Base-by-base conservation (phyloP, 2,888 invertebrate genomes). In the Cheilosia urbana region DNA sequence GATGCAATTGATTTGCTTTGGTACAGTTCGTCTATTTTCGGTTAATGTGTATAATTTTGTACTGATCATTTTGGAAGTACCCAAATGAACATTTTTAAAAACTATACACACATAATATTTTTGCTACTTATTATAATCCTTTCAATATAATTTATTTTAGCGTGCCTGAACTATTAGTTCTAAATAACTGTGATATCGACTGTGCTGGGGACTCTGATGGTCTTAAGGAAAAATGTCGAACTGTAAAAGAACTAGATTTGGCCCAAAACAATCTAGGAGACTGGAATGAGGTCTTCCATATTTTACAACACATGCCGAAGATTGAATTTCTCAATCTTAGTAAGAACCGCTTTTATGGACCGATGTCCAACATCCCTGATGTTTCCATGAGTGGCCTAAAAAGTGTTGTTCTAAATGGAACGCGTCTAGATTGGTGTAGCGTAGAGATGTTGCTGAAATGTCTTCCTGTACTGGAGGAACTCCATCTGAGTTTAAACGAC, bases 221-320 rank as follows among this genome's bases (percentile, higher is more conserved):
- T 83, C 93, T 98, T 73, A 95, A 96, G 47, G 96, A 95, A 88
- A 97, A 97, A 91, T 98, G 97, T 91, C 95, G 96, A 68, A 95
- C 96, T 89, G 98, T 98, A n/a, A 96, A 97, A 89, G 98, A 98
- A 92, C 94, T 98, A 88, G 98, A 99, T 92, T 94, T 99, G 89
- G 98, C 98, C 49, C 97, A 98, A 91, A 99, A 99, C 92, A 96
- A 96, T 91, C 94, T 98, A 24, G 95, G 95, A 82, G 95, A 96
- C 90, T 98, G 98, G 98, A 94, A 95, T 88, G 98, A 98, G 94
- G 97, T 98, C 27, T 96, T 98, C 91, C 95, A 95, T 82, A 96
- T 98, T 89, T 92, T 98, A 87, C 95, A 96, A 90, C 96, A 97
- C 91, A 97, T 98, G 94, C 98, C 98, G 34, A 95, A 96, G 88